Evolutionary conservation across 2,888 invertebrate genomes (phyloP), one percentile per base, ranked within the genome.

Genomic region (Slavum lentiscoides): DNA sequence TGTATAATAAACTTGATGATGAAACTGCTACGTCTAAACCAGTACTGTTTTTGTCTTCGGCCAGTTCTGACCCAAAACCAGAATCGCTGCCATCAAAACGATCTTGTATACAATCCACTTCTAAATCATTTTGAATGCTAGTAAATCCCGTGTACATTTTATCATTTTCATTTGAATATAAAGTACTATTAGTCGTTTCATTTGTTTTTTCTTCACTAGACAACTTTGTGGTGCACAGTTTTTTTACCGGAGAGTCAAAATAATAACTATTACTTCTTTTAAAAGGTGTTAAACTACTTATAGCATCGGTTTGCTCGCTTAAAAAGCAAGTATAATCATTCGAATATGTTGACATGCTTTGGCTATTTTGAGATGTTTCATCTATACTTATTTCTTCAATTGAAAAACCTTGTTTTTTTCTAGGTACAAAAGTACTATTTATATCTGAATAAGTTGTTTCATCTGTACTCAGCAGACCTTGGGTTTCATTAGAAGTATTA

Each of bases 71-170:
- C 8, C 94, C 94, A 53, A 94, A 86, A 0, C 94, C 94, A 0
- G 94, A 94, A 87, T 94, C 94, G 75, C 94, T 94, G 13, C 94
- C 93, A 85, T 94, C 94, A 64, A 93, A 93, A 80, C 93, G 89
- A 74, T 85, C 85, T 23, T 83, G 82, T 55, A 72, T 21, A 76
- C 76, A 67, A 70, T 82, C 82, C 7, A 66, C 74, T 11, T 75
- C 75, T 43, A 80, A 62, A 72, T 80, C 64, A 39, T 64, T 64
- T 5, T 80, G 80, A 80, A 80, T 72, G 17, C 70, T 64, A 11
- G 80, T 80, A 30, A 80, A 80, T 55, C 80, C 80, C 1, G 39
- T 62, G 53, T 62, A 70, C 19, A 64, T 70, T 62, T 64, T 23
- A 23, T 80, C 70, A n/a, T 64, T 70, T 53, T 77, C 37, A 55